phyloP scores from a whole-genome alignment of 2,797 vertebrate species.

The Eremophila alpestris region DNA sequence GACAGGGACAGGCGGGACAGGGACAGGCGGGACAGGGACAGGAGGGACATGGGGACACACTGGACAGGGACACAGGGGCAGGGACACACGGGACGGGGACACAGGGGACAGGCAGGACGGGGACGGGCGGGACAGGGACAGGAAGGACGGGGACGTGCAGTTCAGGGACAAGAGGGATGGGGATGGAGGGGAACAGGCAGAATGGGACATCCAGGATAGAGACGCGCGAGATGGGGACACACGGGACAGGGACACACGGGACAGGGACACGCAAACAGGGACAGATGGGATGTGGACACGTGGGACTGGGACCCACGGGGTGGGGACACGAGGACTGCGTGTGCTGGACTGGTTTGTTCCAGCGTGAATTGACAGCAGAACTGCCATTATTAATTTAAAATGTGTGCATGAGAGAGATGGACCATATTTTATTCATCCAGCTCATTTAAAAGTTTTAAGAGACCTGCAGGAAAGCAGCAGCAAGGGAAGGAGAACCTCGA shows the following conservation, averaged over 20 bases:
- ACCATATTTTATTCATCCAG: not conserved
- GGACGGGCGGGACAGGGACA: not conserved
- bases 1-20: too few species aligned
- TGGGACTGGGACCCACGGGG: not conserved
- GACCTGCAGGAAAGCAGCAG: not conserved
- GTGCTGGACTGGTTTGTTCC: not conserved
- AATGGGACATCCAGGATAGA: too few species aligned
- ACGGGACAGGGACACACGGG: not conserved
- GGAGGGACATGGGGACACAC: too few species aligned
- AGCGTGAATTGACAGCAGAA: not conserved
- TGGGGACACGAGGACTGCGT: not conserved
- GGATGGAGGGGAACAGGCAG: not conserved
- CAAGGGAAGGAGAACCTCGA: not conserved
- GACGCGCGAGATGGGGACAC: accelerated
- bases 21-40: too few species aligned
- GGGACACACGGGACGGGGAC: not conserved
- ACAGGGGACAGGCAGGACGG: too few species aligned
- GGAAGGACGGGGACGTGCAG: too few species aligned
- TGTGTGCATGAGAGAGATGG: not conserved
- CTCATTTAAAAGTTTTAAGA: not conserved
- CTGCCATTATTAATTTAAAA: not conserved
- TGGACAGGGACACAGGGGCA: not conserved
- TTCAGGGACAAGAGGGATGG: not conserved
- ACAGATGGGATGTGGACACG: not conserved
- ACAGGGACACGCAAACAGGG: too few species aligned